Conservation (phyloP, 2,797 vertebrate genomes). For the Hippoglossus hippoglossus region DNA sequence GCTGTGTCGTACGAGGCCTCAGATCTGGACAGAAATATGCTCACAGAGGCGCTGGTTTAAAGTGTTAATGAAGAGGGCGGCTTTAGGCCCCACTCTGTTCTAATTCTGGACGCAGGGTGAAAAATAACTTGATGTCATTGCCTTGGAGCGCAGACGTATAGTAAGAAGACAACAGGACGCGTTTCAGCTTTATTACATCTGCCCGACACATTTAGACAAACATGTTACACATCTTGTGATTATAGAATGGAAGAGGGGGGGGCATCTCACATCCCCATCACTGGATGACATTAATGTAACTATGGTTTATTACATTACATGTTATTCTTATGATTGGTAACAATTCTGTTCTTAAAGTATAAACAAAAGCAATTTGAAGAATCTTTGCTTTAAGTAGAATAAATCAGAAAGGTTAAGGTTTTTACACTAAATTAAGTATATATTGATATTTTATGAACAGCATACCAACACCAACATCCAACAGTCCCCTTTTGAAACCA, state of each 20-base stretch:
- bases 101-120: slow-evolving; percentile 76
- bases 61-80: slow-evolving; percentile 82
- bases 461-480: too few species aligned
- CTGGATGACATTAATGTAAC: neutral
- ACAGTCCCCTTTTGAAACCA: too few species aligned
- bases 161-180: slow-evolving; percentile 56
- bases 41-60: slow-evolving; percentile 75
- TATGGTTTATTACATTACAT: neutral
- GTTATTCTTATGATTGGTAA: neutral
- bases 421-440: neutral
- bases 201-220: slow-evolving; percentile 60
- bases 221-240: slow-evolving; percentile 56
- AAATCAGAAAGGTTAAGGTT: neutral
- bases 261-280: slow-evolving; percentile 20
- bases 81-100: slow-evolving; percentile 72
- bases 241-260: slow-evolving; percentile 42
- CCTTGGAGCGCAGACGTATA: slow-evolving; percentile 66
- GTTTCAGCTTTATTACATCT: slow-evolving; percentile 72
- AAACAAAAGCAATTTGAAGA: neutral
- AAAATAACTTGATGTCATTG: slow-evolving; percentile 79
- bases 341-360: neutral
- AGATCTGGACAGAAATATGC: slow-evolving; percentile 81
- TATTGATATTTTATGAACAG: too few species aligned
- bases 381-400: too few species aligned
- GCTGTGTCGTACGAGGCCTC: slow-evolving; percentile 61